Evolutionary conservation across 2,888 invertebrate genomes (phyloP).

Genomic region (Cacoxenus indagator): DNA sequence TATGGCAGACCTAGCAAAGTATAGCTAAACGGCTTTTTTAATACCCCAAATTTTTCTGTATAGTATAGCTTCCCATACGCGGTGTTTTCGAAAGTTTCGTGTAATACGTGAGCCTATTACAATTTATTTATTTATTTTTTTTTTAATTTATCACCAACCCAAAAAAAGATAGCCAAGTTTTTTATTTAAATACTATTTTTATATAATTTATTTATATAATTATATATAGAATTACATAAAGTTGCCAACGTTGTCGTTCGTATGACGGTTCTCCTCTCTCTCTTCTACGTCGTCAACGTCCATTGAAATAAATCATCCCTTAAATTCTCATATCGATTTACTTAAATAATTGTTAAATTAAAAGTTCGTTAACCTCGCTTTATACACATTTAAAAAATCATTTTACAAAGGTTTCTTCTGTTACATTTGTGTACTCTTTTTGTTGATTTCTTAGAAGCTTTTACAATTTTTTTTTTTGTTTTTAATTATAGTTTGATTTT

Average conservation of each 20-base stretch:
- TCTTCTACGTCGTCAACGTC: not conserved
- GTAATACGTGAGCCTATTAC: not conserved
- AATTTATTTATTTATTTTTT: not conserved
- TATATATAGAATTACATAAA: constrained; percentile 57
- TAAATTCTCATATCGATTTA: constrained; percentile 35
- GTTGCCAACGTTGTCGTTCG: constrained; percentile 25
- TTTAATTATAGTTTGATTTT: constrained; percentile 23
- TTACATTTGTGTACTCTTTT: constrained; percentile 27
- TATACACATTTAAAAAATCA: constrained; percentile 57
- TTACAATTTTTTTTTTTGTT: constrained; percentile 38
- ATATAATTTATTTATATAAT: constrained; percentile 61
- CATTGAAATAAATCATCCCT: constrained; percentile 50
- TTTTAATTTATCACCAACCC: not conserved
- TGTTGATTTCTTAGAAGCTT: constrained; percentile 42
- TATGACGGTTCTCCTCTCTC: constrained; percentile 44
- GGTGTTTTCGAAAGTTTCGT: not conserved
- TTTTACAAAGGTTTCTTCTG: constrained; percentile 51
- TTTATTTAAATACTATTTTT: constrained; percentile 60
- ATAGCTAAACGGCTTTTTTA: too few relatives aligned
- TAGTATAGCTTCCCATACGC: not conserved
- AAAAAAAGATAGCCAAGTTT: not conserved
- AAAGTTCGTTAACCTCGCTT: constrained; percentile 34
- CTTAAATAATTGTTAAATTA: constrained; percentile 41
- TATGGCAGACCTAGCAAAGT: too few relatives aligned
- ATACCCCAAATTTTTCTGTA: not conserved